Evolutionary conservation across 1,140 invertebrate genomes (phyloP), one percentile per base, ranked within the genome.

Genomic region (Globodera rostochiensis): DNA sequence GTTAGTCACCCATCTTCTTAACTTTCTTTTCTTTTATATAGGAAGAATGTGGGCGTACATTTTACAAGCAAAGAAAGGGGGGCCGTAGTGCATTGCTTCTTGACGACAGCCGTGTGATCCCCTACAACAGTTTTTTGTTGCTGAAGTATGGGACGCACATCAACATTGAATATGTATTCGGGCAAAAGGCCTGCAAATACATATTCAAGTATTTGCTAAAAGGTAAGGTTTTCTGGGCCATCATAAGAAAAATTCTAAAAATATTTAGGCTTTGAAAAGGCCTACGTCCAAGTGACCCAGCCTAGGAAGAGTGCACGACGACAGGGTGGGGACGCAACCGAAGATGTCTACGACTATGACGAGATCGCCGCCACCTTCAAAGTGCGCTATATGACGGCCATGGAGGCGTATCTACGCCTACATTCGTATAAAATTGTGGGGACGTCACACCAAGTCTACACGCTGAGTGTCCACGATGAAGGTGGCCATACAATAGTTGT

Each of bases 301-400:
- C 57, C 57, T 0, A 11, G 57, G 11, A 11, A 15, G 19, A 5
- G 19, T 0, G 19, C 57, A 19, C 5, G 11, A 15, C 11, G 50
- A 9, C 7, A 7, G 19, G 0, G 5, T 60, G 57, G 11, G 57
- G 57, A 15, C 19, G 57, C 57, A 15, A 15, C 11, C 4, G 71
- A 73, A 73, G 66, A 67, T 67, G 71, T 73, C 5, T 47, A 49
- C 46, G 71, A 73, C 15, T 73, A 73, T 19, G 71, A 73, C 50
- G 71, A 73, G 19, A 73, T 73, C 3, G 71, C 71, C 0, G 46
- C 46, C 71, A 53, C 50, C 0, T 73, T 73, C 71, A 73, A 73
- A 53, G 71, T 53, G 7, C 71, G 71, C 0, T 73, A 73, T 13
- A 73, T 73, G 71, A 73, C 71, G 0, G 71, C 71, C 1, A 47